Evolutionary conservation across 2,797 vertebrate species (phyloP).

Genomic region (Craterocephalus amniculus): DNA sequence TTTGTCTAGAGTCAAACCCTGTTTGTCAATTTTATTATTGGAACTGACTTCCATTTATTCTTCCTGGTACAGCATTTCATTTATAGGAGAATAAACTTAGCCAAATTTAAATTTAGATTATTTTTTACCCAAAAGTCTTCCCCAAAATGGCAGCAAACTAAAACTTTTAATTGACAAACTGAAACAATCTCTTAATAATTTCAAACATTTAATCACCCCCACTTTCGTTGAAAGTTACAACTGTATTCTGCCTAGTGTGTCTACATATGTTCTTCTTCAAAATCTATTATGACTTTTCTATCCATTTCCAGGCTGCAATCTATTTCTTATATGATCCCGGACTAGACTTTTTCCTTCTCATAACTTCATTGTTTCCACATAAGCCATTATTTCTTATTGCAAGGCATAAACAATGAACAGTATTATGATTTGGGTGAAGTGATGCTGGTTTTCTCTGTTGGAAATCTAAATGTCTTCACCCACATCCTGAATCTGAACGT

Average conservation of each 20-base stretch:
- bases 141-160: no score
- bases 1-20: no score
- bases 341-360: neutral
- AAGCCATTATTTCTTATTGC: neutral
- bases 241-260: no score
- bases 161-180: neutral
- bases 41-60: neutral
- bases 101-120: neutral
- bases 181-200: no score
- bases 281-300: no score
- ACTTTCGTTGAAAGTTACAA: no score
- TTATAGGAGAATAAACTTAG: no score
- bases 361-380: neutral
- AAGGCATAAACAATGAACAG: neutral
- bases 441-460: slow-evolving; percentile 13
- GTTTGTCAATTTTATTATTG: neutral
- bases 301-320: no score
- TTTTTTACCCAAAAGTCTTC: no score
- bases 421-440: slow-evolving; percentile 34
- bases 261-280: no score
- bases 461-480: neutral
- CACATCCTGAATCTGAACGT: slow-evolving; percentile 5
- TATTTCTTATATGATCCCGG: no score
- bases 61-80: neutral
- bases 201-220: neutral